These are phyloP conservation scores for Sander lucioperca DNA, from an alignment of 2,113 vertebrate genomes.

Conservation along the genomic window DNA sequence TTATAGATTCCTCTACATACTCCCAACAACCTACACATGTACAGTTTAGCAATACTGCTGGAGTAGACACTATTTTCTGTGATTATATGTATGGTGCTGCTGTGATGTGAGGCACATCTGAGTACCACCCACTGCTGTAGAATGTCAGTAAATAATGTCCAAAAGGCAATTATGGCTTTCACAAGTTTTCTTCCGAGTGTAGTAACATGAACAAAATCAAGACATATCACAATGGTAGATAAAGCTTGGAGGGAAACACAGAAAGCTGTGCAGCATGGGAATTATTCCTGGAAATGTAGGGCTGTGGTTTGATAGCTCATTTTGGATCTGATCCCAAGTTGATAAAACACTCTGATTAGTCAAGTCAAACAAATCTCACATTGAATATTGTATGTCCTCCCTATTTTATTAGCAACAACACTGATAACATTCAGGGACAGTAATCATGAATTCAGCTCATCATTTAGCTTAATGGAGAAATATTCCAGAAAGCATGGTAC, in stretches of 20 bases:
- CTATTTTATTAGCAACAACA: neutral
- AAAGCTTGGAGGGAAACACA: neutral
- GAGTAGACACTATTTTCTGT: constrained; percentile 54
- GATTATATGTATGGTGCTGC: constrained; percentile 41
- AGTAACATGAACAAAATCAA: neutral
- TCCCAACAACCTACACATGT: constrained; percentile 39
- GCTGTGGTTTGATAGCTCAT: neutral
- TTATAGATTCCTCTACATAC: constrained; percentile 51
- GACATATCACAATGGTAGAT: neutral
- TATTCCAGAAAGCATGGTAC: neutral
- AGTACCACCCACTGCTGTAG: constrained; percentile 51
- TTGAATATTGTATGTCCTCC: neutral
- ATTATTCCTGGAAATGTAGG: constrained; percentile 1
- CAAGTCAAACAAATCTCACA: neutral
- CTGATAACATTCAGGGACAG: neutral
- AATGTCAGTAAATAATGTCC: constrained; percentile 63
- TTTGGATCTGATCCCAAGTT: constrained; percentile 22
- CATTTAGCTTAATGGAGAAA: neutral
- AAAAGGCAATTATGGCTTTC: constrained; percentile 53
- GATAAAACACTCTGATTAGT: neutral
- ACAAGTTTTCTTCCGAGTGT: constrained; percentile 22
- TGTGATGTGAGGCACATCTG: constrained; percentile 52
- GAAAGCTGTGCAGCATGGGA: constrained; percentile 14
- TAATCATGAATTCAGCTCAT: neutral
- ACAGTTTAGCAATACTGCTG: constrained; percentile 43